A percentile compares a stretch with the other conserved stretches of the same genome.
Conservation (phyloP, 2,888 invertebrate species). For the Sinodicranocentrus sp. region DNA sequence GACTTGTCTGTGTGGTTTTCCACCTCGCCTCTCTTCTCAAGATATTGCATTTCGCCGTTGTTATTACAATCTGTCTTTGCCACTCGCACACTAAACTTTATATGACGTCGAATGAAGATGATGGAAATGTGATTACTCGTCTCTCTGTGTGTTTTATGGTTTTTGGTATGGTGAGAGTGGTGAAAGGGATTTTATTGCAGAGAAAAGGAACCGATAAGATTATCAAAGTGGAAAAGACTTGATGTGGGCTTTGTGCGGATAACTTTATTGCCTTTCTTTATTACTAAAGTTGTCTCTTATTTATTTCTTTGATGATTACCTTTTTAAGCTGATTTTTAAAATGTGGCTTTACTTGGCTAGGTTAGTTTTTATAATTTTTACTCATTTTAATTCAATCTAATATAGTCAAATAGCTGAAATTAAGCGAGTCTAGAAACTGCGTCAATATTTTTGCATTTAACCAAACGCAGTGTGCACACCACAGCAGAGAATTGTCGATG, state of each 20-base stretch:
- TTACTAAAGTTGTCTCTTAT: not conserved
- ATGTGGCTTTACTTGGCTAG: too few relatives aligned
- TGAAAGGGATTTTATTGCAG: not conserved
- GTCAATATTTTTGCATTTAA: too few relatives aligned
- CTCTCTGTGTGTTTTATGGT: not conserved
- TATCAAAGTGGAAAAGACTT: not conserved
- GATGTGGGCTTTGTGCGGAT: not conserved
- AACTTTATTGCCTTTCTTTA: slow-evolving; percentile 30
- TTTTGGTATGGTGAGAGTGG: not conserved
- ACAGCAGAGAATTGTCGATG: too few relatives aligned
- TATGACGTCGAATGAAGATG: slow-evolving; percentile 10
- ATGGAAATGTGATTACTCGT: slow-evolving; percentile 19
- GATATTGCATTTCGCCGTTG: slow-evolving; percentile 16
- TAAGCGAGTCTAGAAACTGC: too few relatives aligned
- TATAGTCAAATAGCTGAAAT: too few relatives aligned
- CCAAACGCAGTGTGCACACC: too few relatives aligned
- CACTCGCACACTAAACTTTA: not conserved
- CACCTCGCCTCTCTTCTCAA: not conserved
- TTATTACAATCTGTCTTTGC: slow-evolving; percentile 11
- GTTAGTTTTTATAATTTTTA: too few relatives aligned
- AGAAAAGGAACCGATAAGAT: slow-evolving; percentile 17
- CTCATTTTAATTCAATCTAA: too few relatives aligned
- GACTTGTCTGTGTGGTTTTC: slow-evolving; percentile 32
- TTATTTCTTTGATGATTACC: too few relatives aligned
- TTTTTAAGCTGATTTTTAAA: too few relatives aligned